Evolutionary conservation across 2,888 invertebrate species (phyloP).

Genomic region (Hirtodrosophila histrioides): DNA sequence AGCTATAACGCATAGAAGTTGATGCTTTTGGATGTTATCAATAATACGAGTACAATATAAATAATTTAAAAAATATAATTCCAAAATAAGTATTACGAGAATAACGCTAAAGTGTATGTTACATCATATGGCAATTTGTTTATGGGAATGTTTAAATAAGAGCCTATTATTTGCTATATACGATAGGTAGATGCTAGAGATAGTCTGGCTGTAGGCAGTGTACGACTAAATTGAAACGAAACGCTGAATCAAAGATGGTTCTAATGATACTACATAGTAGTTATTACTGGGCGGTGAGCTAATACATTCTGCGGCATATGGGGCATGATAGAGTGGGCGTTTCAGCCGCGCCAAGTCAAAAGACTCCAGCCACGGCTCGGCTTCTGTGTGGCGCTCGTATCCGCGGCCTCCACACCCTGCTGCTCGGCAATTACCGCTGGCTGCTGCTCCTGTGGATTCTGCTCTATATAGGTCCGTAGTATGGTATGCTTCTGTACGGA

Average conservation of each 20-base stretch:
- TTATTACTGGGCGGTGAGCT: conserved; percentile 76
- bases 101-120: conserved; percentile 32
- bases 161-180: conserved; percentile 63
- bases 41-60: conserved; percentile 39
- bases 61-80: conserved; percentile 55
- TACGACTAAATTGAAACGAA: conserved; percentile 22
- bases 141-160: conserved; percentile 40
- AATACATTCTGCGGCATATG: conserved; percentile 75
- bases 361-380: conserved; percentile 80
- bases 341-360: conserved; percentile 81
- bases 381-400: conserved; percentile 44
- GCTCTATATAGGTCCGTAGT: conserved; percentile 77
- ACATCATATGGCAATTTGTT: conserved; percentile 63
- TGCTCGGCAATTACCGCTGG: conserved; percentile 65
- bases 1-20: too few relatives aligned
- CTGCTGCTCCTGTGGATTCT: conserved; percentile 39
- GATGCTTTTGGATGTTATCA: conserved; percentile 11
- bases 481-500: conserved; percentile 80
- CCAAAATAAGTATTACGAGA: conserved; percentile 20
- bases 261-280: conserved; percentile 82
- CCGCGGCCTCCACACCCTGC: conserved; percentile 49
- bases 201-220: conserved; percentile 17
- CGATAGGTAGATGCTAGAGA: conserved; percentile 9
- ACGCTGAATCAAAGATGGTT: conserved; percentile 54
- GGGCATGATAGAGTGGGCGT: conserved; percentile 14